Conservation (phyloP, 2,113 vertebrate species). For the Phrynosoma blainvillii region DNA sequence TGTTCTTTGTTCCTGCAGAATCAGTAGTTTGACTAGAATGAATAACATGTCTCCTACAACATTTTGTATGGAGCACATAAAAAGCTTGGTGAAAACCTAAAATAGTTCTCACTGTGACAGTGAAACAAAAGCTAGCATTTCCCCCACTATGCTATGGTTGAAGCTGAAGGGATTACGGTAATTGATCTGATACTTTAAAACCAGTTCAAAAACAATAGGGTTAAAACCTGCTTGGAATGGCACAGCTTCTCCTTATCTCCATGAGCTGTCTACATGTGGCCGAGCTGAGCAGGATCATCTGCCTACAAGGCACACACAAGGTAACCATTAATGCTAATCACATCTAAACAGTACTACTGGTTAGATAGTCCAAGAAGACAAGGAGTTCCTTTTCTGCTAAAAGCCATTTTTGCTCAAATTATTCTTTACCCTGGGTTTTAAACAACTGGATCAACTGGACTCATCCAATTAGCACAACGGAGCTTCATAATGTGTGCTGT, state of each 20-base stretch:
- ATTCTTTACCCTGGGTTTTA: conserved; percentile 26
- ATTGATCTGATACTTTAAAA: conserved; percentile 63
- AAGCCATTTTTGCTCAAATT: neutral
- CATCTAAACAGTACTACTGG: conserved; percentile 6
- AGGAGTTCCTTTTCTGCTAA: neutral
- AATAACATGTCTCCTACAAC: neutral
- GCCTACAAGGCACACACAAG: conserved; percentile 40
- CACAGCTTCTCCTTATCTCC: conserved; percentile 60
- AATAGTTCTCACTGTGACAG: neutral
- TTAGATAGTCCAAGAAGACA: neutral
- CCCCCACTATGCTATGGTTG: neutral
- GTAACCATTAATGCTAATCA: conserved; percentile 46
- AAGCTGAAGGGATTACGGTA: conserved; percentile 44
- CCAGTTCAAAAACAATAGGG: conserved; percentile 34
- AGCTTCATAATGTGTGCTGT: neutral
- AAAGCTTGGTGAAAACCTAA: conserved; percentile 41
- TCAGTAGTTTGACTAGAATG: neutral
- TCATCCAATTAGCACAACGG: conserved; percentile 30
- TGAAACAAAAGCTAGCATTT: conserved; percentile 12
- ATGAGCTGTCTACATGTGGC: conserved; percentile 37
- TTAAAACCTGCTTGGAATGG: conserved; percentile 36
- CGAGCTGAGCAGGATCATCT: conserved; percentile 46
- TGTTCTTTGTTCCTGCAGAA: neutral
- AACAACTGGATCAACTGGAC: conserved; percentile 40
- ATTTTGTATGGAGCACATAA: neutral